These are phyloP conservation scores for Bostrychus sinensis DNA, from an alignment of 2,113 vertebrate genomes.

Conservation along the genomic window DNA sequence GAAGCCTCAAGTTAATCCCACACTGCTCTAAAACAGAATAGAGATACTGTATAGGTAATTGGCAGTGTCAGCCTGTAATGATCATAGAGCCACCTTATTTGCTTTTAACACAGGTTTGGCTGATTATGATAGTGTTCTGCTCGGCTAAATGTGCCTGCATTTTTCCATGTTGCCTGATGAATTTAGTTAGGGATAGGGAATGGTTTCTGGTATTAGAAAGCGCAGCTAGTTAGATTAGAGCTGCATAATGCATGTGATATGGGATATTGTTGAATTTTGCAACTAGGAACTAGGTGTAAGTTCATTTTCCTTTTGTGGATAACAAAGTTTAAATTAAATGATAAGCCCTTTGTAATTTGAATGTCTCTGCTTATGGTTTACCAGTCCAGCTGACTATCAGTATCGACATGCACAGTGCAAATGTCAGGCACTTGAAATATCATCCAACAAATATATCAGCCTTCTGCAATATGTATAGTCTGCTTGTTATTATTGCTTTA, in stretches of 20 bases:
- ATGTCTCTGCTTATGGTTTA: not conserved
- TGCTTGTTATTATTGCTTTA: not conserved
- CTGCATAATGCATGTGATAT: not conserved
- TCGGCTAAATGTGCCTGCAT: too few species aligned
- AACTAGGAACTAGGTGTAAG: not conserved
- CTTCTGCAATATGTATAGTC: not conserved
- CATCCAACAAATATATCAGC: not conserved
- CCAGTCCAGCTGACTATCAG: not conserved
- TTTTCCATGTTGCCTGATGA: not conserved
- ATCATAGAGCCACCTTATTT: slow-evolving; percentile 47
- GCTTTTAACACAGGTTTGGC: slow-evolving; percentile 24
- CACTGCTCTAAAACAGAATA: slow-evolving; percentile 58
- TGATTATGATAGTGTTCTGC: slow-evolving; percentile 26
- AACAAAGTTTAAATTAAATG: slow-evolving; percentile 1
- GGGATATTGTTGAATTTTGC: not conserved
- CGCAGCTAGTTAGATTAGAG: not conserved
- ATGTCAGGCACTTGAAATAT: not conserved
- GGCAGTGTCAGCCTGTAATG: slow-evolving; percentile 46
- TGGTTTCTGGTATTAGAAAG: not conserved
- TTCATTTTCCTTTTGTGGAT: not conserved
- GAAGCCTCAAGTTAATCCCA: slow-evolving; percentile 61
- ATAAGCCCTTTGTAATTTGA: not conserved
- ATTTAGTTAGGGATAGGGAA: not conserved
- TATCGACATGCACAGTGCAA: not conserved
- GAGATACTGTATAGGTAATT: slow-evolving; percentile 52